Conservation (phyloP, 2,797 vertebrate species). For the Amniataba percoides region DNA sequence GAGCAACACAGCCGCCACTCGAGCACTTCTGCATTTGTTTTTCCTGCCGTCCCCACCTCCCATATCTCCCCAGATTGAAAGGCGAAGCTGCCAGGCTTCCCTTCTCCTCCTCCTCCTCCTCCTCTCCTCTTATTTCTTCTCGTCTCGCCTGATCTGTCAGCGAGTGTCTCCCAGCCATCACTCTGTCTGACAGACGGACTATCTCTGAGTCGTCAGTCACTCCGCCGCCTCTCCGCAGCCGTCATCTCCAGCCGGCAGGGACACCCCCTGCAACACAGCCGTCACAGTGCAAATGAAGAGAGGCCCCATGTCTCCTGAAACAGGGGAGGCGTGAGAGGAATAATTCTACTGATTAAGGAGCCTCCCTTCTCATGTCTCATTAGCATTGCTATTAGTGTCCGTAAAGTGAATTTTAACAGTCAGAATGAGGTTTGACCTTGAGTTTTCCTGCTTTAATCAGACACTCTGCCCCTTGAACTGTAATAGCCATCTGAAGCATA, state of each 20-base stretch:
- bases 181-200: slow-evolving; percentile 76
- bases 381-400: slow-evolving; percentile 53
- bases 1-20: slow-evolving; percentile 16
- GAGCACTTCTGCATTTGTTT: slow-evolving; percentile 12
- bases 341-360: slow-evolving; percentile 55
- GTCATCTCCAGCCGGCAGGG: slow-evolving; percentile 71
- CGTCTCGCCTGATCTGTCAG: slow-evolving; percentile 78
- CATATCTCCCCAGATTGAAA: slow-evolving; percentile 56
- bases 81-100: slow-evolving; percentile 71
- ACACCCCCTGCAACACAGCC: slow-evolving; percentile 69
- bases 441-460: slow-evolving; percentile 48
- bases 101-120: slow-evolving; percentile 45
- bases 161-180: slow-evolving; percentile 76
- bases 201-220: slow-evolving; percentile 79
- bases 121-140: slow-evolving; percentile 61
- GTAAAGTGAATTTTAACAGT: slow-evolving; percentile 56
- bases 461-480: slow-evolving; percentile 15
- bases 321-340: slow-evolving; percentile 44
- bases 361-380: slow-evolving; percentile 40
- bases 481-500: not conserved
- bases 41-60: slow-evolving; percentile 38
- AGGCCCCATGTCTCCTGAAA: slow-evolving; percentile 62
- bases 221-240: slow-evolving; percentile 65
- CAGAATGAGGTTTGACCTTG: slow-evolving; percentile 58
- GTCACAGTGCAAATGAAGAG: slow-evolving; percentile 66